These are phyloP conservation scores for Trididemnum nubilum DNA, from an alignment of 23 tunicate genomes.

Conservation along the genomic window DNA sequence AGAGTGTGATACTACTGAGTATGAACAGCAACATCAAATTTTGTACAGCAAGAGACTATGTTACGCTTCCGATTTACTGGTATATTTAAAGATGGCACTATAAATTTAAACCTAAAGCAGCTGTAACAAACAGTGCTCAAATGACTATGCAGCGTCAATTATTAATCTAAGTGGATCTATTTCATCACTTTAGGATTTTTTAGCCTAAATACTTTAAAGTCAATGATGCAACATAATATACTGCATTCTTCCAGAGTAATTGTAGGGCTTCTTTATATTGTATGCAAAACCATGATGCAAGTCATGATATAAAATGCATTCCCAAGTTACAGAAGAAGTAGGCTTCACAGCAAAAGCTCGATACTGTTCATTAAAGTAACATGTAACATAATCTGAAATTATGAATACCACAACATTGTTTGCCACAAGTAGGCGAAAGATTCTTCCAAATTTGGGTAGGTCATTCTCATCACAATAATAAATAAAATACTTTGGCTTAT, in stretches of 20 bases:
- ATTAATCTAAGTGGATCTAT: too few species aligned
- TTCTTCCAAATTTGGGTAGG: background rate
- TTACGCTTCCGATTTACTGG: too few species aligned
- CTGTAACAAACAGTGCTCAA: too few species aligned
- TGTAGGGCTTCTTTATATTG: background rate
- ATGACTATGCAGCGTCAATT: too few species aligned
- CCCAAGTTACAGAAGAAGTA: background rate
- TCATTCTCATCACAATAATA: background rate
- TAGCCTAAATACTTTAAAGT: too few species aligned
- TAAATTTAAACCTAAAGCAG: too few species aligned
- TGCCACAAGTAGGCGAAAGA: background rate
- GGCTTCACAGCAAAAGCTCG: background rate
- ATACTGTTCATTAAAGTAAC: background rate
- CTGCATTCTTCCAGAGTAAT: background rate
- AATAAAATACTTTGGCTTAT: conserved; percentile 24
- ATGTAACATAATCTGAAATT: background rate
- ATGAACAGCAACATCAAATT: too few species aligned
- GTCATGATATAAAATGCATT: background rate
- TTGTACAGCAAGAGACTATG: too few species aligned
- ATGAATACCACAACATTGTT: background rate
- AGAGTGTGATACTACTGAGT: too few species aligned
- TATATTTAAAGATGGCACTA: too few species aligned
- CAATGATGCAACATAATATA: background rate
- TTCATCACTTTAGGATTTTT: too few species aligned
- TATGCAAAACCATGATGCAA: background rate